A percentile compares a stretch with the other conserved stretches of the same genome.
Conservation (phyloP, 1,140 invertebrate genomes). For the Zaprionus tsacasi region DNA sequence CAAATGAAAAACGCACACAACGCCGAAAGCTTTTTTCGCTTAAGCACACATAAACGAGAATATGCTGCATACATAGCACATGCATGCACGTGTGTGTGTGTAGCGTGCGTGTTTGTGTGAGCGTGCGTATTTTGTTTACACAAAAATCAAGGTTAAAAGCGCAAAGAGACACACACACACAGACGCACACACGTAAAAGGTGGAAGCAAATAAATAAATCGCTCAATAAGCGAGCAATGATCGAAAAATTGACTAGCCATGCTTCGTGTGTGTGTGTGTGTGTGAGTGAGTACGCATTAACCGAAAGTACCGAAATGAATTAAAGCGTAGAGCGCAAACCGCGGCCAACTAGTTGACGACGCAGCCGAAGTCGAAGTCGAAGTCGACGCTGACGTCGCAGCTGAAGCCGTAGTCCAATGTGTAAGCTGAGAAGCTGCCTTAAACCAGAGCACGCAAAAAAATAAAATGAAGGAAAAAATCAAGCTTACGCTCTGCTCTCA, state of each 20-base stretch:
- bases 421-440: constrained; percentile 40
- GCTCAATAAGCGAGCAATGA: constrained; percentile 64
- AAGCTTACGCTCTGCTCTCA: constrained; percentile 28
- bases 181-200: constrained; percentile 72
- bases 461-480: constrained; percentile 23
- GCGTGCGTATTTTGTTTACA: constrained; percentile 72
- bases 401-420: not conserved
- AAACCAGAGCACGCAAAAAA: constrained; percentile 42
- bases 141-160: constrained; percentile 80
- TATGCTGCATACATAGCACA: constrained; percentile 46
- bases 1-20: constrained; percentile 66
- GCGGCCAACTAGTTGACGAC: constrained; percentile 31
- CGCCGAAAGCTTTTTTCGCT: constrained; percentile 72
- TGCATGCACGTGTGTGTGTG: constrained; percentile 13
- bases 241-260: constrained; percentile 56
- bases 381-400: constrained; percentile 4
- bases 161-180: constrained; percentile 32
- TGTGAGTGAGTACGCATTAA: constrained; percentile 36
- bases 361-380: not conserved
- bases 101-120: constrained; percentile 34
- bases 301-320: constrained; percentile 46
- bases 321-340: constrained; percentile 40
- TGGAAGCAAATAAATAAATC: constrained; percentile 73
- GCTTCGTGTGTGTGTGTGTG: not conserved
- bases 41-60: constrained; percentile 38